phyloP scores from a whole-genome alignment of 2,113 vertebrate genomes.

The Hypocryptadius cinnamomeus region DNA sequence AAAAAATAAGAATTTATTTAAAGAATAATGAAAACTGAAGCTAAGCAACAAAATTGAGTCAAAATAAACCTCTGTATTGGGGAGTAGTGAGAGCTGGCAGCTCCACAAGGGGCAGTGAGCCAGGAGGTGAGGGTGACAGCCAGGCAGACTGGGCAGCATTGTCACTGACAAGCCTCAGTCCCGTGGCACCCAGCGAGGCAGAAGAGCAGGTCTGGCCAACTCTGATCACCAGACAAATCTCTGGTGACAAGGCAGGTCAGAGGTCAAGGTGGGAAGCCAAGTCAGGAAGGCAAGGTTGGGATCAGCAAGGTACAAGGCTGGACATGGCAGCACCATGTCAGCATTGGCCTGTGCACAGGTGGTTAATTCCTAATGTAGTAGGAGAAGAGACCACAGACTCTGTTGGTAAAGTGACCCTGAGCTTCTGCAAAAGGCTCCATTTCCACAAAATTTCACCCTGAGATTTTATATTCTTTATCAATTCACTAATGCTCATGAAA shows the following conservation, averaged over 20 bases:
- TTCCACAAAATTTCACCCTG: not conserved
- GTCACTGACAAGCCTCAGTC: fast-evolving
- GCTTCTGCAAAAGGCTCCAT: not conserved
- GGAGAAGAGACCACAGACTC: not conserved
- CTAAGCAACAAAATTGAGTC: not conserved
- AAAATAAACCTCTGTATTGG: not conserved
- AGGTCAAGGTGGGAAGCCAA: not conserved
- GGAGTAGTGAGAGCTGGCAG: not conserved
- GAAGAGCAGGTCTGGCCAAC: not conserved
- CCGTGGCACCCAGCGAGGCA: fast-evolving
- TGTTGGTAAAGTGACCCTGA: not conserved
- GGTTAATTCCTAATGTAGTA: not conserved
- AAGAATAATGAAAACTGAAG: not conserved
- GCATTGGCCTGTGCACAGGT: not conserved
- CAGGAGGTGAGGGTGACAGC: not conserved
- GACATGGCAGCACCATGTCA: not conserved
- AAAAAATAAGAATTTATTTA: not conserved
- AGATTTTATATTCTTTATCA: not conserved
- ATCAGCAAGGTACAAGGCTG: not conserved
- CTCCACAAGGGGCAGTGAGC: not conserved
- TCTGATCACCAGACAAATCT: not conserved
- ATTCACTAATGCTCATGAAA: not conserved
- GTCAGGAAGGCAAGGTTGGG: not conserved
- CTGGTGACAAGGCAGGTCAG: not conserved
- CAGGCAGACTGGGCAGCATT: not conserved